Percentiles rank a stretch among this genome's conserved stretches.
Evolutionary conservation across 2,888 invertebrate species (phyloP).

Genomic region (Drosophila maculinotata): DNA sequence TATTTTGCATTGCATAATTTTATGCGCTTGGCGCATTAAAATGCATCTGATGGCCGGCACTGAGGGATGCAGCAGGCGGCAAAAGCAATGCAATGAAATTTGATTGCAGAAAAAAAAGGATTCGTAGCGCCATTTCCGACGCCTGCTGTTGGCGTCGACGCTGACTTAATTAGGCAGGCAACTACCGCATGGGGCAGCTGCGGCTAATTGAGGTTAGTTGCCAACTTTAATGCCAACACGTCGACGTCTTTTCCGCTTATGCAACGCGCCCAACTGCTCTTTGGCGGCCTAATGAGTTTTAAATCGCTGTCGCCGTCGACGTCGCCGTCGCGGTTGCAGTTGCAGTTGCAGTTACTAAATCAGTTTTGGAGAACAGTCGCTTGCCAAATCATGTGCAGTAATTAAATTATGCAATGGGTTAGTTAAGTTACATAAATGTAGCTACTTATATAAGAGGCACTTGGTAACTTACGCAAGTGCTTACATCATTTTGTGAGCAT

Average conservation of each 20-base stretch:
- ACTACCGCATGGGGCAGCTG: constrained; percentile 27
- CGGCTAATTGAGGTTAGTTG: constrained; percentile 68
- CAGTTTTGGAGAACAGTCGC: not conserved
- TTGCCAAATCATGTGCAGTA: constrained; percentile 20
- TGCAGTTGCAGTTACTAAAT: constrained; percentile 27
- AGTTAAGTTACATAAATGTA: not conserved
- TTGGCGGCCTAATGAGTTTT: constrained; percentile 55
- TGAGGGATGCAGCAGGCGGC: not conserved
- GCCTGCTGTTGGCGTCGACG: constrained; percentile 48
- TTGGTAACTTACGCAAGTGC: no score
- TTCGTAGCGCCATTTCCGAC: constrained; percentile 69
- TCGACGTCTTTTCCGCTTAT: constrained; percentile 54
- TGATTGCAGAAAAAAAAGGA: constrained; percentile 67
- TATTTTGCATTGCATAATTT: constrained; percentile 74
- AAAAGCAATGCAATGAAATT: constrained; percentile 62
- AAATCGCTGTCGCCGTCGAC: constrained; percentile 27
- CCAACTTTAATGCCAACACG: constrained; percentile 55
- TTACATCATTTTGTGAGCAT: no score
- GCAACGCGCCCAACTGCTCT: constrained; percentile 39
- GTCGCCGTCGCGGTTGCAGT: not conserved
- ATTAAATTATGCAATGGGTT: constrained; percentile 44
- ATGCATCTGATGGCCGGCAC: no score
- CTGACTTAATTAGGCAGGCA: constrained; percentile 71
- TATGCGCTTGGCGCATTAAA: constrained; percentile 55
- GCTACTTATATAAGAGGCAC: no score